Evolutionary conservation across 1,140 invertebrate genomes (phyloP), one percentile per base, ranked within the genome.

Genomic region (Drosophila arawakana): DNA sequence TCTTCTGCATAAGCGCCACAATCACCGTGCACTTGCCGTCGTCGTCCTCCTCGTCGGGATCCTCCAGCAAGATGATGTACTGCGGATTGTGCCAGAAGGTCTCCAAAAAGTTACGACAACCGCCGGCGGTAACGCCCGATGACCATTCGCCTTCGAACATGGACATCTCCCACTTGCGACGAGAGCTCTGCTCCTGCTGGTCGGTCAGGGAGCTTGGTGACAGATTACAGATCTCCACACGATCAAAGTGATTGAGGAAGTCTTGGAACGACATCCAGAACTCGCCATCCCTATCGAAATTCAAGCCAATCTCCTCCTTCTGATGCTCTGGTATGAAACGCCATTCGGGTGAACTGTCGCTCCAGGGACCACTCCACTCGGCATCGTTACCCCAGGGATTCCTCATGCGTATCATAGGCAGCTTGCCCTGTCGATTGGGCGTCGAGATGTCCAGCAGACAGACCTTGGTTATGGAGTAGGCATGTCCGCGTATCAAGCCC

Each of bases 341-440:
- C 99, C 99, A 99, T 93, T 99, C 98, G 0, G 95, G 95, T 4
- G 96, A 97, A 76, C 96, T 96, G 92, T 99, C 98, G 92, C 97
- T 97, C 98, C 98, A 99, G 0, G 98, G 94, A 21, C 98, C 98
- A 84, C 98, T 99, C 98, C 98, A 99, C 93, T 99, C 98, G 5
- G 96, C 96, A 90, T 99, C 97, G 92, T 99, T 99, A 18, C 98
- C 98, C 98, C 98, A 99, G 0, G 98, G 98, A 94, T 99, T 99
- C 52, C 98, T 94, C 81, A 99, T 94, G 59, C 98, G 94, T 41
- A 92, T 91, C 59, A 99, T 94, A 1, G 97, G 97, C 78, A 98
- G 96, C 93, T 97, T 97, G 15, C 96, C 96, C 4, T 93, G 92
- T 6, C 95, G 94, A 83, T 96, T 96, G 0, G 97, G 97, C 0